Base-by-base conservation (phyloP, 1,140 invertebrate species). In the Rhopalosiphum padi region DNA sequence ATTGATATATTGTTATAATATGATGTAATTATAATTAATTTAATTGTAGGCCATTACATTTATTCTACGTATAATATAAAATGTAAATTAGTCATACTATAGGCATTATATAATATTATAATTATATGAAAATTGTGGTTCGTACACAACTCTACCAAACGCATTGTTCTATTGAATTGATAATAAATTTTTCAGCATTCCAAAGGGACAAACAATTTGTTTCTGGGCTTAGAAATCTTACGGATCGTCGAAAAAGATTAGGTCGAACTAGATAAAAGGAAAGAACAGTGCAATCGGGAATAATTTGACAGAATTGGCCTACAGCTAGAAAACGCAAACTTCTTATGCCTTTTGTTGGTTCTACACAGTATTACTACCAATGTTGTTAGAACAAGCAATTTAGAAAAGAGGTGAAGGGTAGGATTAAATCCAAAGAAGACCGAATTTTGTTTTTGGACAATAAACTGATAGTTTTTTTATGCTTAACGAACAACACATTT, bases 271-370 rank as follows among this genome's bases (percentile, higher is more conserved):
- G 37, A 68, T 18, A 51, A 18, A n/a, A 53, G 48, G 37, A 90
- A 60, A 92, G 43, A 86, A 93, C 41, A 1, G 22, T 43, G 91
- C 82, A 37, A 86, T 53, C 77, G 91, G 82, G 91, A 86, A 93
- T 92, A 92, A 92, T 93, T 93, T 51, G n/a, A 85, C 91, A 53
- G 48, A 25, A 92, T 92, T 51, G 90, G 90, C 23, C 43, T 92
- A n/a, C 60, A n/a, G 23, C 37, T 43, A 43, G 87, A 89, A 21
- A 51, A 55, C 35, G 6, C 23, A 68, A 43, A 60, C 55, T 90
- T 68, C 89, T 90, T 90, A 89, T 68, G 53, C 25, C 30, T 43
- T 15, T 90, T 90, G 37, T 90, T 68, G 0, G 37, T 90, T 46
- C 18, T 90, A 21, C 30, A 35, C 25, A 60, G n/a, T n/a, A 18